phyloP scores from a whole-genome alignment of 2,113 vertebrate species.

The Xyliphius kryptos region DNA sequence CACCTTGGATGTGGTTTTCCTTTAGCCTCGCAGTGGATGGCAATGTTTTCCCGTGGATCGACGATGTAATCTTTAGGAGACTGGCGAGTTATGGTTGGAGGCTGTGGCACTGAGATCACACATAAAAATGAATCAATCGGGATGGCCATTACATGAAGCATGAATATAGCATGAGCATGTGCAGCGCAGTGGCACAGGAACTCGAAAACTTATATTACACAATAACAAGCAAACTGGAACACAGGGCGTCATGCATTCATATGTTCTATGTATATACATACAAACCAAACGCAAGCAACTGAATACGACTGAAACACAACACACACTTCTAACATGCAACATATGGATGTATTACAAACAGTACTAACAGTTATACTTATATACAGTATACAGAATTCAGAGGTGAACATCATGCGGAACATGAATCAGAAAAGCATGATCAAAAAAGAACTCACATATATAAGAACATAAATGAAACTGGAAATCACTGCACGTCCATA shows the following conservation, averaged over 20 bases:
- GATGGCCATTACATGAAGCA: background rate
- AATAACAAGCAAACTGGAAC: slow-evolving; percentile 3
- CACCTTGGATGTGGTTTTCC: slow-evolving; percentile 93
- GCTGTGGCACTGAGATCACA: slow-evolving; percentile 83
- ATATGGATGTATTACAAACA: no score
- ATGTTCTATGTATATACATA: slow-evolving; percentile 10
- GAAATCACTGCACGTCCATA: no score
- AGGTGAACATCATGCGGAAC: no score
- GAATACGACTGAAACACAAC: no score
- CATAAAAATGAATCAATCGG: slow-evolving; percentile 36
- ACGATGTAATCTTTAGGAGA: slow-evolving; percentile 96
- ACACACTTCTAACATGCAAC: no score
- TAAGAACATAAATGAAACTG: no score
- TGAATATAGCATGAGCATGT: background rate
- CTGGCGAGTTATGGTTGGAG: slow-evolving; percentile 91
- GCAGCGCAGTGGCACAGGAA: slow-evolving; percentile 6
- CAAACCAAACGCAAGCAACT: slow-evolving; percentile 15
- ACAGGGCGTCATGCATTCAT: background rate
- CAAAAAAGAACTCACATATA: no score
- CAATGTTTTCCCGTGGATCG: slow-evolving; percentile 90
- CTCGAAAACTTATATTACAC: background rate
- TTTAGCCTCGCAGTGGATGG: slow-evolving; percentile 92
- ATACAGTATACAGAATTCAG: no score
- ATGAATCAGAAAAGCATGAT: no score
- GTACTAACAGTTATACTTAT: no score